Conservation (phyloP, 2,797 vertebrate genomes). For the Tenualosa ilisha region DNA sequence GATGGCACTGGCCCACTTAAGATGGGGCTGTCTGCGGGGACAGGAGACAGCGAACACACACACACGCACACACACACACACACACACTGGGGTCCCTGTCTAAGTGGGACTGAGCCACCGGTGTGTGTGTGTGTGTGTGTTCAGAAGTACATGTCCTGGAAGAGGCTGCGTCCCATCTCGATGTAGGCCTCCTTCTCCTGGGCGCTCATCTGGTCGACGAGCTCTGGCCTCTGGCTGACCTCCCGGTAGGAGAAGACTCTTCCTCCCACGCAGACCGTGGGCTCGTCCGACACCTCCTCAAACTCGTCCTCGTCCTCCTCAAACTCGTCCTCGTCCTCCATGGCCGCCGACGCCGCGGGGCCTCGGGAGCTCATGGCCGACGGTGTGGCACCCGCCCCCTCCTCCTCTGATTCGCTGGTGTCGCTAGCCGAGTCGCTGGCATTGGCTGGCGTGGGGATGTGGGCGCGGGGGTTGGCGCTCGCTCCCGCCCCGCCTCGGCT, state of each 20-base stretch:
- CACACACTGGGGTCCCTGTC: too few relatives aligned
- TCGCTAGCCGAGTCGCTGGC: conserved; percentile 92
- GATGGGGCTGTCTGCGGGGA: too few relatives aligned
- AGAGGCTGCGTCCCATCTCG: conserved; percentile 92
- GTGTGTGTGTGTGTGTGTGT: conserved; percentile 40
- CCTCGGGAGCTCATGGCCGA: conserved; percentile 30
- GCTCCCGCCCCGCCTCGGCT: conserved; percentile 76
- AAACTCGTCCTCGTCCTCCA: conserved; percentile 69
- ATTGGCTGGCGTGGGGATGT: conserved; percentile 51
- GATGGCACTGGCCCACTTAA: too few relatives aligned
- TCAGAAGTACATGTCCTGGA: conserved; percentile 90
- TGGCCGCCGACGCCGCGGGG: conserved; percentile 54
- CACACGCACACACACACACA: too few relatives aligned
- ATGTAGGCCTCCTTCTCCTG: conserved; percentile 98
- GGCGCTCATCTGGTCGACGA: conserved; percentile 92
- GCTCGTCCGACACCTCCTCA: conserved; percentile 92
- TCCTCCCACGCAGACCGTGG: conserved; percentile 86
- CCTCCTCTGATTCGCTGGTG: conserved; percentile 95
- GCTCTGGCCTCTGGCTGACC: conserved; percentile 91
- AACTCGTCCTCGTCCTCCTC: conserved; percentile 87
- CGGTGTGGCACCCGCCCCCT: conserved; percentile 72
- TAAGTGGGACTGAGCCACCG: too few relatives aligned
- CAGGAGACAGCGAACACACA: too few relatives aligned
- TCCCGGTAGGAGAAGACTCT: conserved; percentile 84
- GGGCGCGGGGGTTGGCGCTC: conserved; percentile 53